Evolutionary conservation across 1,140 invertebrate species (phyloP).

Genomic region (Wasmannia auropunctata): DNA sequence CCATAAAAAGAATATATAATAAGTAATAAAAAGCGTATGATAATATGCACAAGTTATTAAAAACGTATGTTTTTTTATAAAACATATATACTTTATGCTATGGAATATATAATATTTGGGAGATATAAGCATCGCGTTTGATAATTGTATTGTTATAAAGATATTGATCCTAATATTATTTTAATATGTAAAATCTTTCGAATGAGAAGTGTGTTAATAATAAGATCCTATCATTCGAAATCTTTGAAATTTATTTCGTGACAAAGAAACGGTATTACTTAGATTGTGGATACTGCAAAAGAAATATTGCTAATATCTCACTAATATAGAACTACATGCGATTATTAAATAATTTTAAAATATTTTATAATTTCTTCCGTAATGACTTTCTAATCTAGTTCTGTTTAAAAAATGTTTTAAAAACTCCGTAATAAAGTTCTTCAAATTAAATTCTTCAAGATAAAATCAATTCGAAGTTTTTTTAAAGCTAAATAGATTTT

Average conservation of each 20-base stretch:
- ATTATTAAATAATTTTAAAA: neutral
- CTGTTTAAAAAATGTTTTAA: neutral
- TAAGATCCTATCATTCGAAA: conserved; percentile 8
- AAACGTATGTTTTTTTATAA: conserved; percentile 41
- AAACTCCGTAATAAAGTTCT: neutral
- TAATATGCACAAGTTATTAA: conserved; percentile 14
- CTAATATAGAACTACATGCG: neutral
- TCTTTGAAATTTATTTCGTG: neutral
- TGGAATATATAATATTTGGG: conserved; percentile 29
- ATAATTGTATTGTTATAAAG: conserved; percentile 34
- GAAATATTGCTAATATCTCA: neutral
- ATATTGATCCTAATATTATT: conserved; percentile 28
- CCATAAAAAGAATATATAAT: conserved; percentile 20
- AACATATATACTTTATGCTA: conserved; percentile 26
- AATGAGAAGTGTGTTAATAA: neutral
- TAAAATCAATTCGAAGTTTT: conserved; percentile 9
- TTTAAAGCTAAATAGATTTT: neutral
- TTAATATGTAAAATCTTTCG: conserved; percentile 43
- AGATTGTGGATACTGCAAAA: neutral
- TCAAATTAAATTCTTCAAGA: neutral
- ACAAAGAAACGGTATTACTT: neutral
- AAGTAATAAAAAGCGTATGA: conserved; percentile 25
- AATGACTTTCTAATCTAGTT: neutral
- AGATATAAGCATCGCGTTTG: conserved; percentile 19
- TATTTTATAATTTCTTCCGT: neutral